Conservation (phyloP, 2,888 invertebrate genomes). For the Epistrophe grossulariae region DNA sequence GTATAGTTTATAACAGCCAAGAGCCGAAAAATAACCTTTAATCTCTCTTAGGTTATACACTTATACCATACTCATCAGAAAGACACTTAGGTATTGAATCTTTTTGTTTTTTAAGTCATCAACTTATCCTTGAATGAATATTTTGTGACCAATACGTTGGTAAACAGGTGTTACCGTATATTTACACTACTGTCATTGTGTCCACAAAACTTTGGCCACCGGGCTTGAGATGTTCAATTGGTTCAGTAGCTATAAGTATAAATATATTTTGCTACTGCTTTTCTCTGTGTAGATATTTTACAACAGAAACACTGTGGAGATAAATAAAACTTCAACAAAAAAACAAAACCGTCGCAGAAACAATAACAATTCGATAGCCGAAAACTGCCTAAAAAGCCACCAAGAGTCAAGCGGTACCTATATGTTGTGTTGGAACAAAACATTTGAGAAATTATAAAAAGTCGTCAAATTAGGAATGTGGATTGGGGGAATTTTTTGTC, state of each 20-base stretch:
- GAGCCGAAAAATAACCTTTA: conserved; percentile 34
- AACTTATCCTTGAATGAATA: conserved; percentile 75
- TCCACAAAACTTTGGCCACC: conserved; percentile 65
- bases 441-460: conserved; percentile 17
- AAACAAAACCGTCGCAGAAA: conserved; percentile 46
- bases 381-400: conserved; percentile 50
- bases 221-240: conserved; percentile 71
- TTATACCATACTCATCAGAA: not conserved
- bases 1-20: not conserved
- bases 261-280: conserved; percentile 4
- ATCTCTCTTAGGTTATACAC: not conserved
- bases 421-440: conserved; percentile 26
- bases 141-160: conserved; percentile 63
- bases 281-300: not conserved
- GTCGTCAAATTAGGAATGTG: conserved; percentile 29
- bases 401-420: conserved; percentile 11
- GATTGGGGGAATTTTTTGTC: not conserved
- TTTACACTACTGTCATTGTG: conserved; percentile 42
- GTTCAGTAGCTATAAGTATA: conserved; percentile 54
- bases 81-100: conserved; percentile 15
- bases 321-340: conserved; percentile 42
- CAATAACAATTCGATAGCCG: conserved; percentile 62
- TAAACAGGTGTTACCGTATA: conserved; percentile 69
- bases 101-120: conserved; percentile 15
- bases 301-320: not conserved